Base-by-base conservation (phyloP, 2,888 invertebrate species). In the Coecobrya sp. region DNA sequence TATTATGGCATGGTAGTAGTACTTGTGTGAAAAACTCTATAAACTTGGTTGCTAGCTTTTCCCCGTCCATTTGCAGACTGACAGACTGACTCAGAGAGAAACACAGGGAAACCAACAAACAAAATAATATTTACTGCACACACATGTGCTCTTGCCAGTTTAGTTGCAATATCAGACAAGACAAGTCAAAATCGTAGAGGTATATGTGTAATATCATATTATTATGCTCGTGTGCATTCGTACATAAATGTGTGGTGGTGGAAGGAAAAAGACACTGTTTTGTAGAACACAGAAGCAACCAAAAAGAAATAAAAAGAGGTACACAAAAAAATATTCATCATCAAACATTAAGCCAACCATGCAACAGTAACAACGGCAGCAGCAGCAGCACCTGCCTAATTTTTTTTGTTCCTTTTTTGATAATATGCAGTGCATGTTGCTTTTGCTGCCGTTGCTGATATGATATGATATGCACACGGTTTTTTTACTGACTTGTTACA, bases 111-210 rank as follows among this genome's bases (percentile, higher is more conserved):
- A 79, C 52, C 52, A 52, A 79, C 76, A 49, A 76, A 25, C 10
- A 79, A 79, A 79, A 79, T 52, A 52, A 79, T 79, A 79, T 79
- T 79, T 79, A 52, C 79, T 25, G n/a, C 79, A 79, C 52, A 79
- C 79, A 79, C 79, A 79, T n/a, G n/a, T 79, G 79, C n/a, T 11
- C 76, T 79, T 79, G 79, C 79, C 79, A 52, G 79, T 79, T 79
- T 16, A 79, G 7, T 49, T 49, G 49, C 49, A 55, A 55, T 7
- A 79, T 45, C 76, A 76, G 52, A 52, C 42, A 52, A 49, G 52
- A 19, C 52, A 79, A 79, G 19, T n/a, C 10, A 30, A 73, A 73
- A 73, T 68, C n/a, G 30, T 55, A 19, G n/a, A n/a, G n/a, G n/a
- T 36, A 36, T 36, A 19, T 55, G n/a, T 68, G 30, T 30, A 79